phyloP scores from a whole-genome alignment of 1,140 invertebrate genomes.

The Macrosteles quadrilineatus region DNA sequence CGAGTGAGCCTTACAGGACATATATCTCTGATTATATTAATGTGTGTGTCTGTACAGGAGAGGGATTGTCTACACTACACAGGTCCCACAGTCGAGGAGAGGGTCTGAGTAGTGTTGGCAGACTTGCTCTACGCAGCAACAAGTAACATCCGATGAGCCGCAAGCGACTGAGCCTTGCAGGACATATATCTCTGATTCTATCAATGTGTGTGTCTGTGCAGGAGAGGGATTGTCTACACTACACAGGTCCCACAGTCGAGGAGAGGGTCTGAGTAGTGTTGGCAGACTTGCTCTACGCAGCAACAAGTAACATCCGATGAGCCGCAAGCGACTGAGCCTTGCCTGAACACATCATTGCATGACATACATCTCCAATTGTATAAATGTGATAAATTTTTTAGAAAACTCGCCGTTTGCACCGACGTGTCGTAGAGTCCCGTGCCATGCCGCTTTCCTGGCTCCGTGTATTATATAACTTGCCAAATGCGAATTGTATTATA shows the following conservation, averaged over 20 bases:
- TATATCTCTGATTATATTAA: too few relatives aligned
- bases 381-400: conserved; percentile 21
- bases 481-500: conserved; percentile 15
- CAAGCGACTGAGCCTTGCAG: too few relatives aligned
- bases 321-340: conserved; percentile 11
- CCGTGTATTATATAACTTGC: conserved; percentile 19
- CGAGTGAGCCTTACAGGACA: too few relatives aligned
- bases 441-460: background rate
- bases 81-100: too few relatives aligned
- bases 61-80: too few relatives aligned
- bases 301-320: conserved; percentile 28
- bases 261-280: conserved; percentile 65
- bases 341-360: background rate
- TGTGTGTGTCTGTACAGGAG: too few relatives aligned
- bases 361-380: background rate
- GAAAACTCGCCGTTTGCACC: background rate
- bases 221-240: conserved; percentile 57
- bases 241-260: conserved; percentile 65
- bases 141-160: too few relatives aligned
- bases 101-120: too few relatives aligned
- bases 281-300: conserved; percentile 46
- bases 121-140: too few relatives aligned
- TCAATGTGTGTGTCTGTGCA: too few relatives aligned
- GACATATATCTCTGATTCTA: too few relatives aligned
- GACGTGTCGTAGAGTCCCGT: background rate